A percentile compares a stretch with the other conserved stretches of the same genome.
phyloP scores from a whole-genome alignment of 1,140 invertebrate species.

The Babylonia areolata region DNA sequence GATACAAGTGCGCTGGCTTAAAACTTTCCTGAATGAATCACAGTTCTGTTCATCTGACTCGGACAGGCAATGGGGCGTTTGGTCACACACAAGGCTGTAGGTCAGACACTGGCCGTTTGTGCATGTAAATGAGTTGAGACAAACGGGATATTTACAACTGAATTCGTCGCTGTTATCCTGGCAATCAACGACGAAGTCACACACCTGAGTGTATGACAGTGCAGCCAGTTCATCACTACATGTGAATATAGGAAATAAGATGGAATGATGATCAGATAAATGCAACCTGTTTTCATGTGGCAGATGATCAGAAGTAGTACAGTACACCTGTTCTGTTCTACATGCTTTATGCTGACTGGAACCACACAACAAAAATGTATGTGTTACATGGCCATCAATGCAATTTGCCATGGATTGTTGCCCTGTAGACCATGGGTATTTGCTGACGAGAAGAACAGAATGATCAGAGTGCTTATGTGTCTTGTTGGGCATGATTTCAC shows the following conservation, averaged over 20 bases:
- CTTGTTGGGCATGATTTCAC: too few species aligned
- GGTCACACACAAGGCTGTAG: neutral
- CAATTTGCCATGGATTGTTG: too few species aligned
- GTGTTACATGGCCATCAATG: too few species aligned
- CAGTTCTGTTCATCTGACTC: neutral
- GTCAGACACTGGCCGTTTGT: neutral
- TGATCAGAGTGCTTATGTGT: too few species aligned
- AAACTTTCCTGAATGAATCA: neutral
- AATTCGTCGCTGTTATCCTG: neutral
- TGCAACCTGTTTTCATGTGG: too few species aligned
- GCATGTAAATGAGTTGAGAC: neutral
- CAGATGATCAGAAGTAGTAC: too few species aligned
- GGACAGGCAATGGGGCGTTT: neutral
- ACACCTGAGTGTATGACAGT: neutral
- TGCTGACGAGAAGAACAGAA: too few species aligned
- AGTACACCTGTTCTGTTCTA: too few species aligned
- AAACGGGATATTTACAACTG: neutral
- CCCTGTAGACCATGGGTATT: too few species aligned
- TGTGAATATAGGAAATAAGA: neutral
- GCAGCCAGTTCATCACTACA: neutral
- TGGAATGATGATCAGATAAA: neutral
- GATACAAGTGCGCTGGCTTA: neutral
- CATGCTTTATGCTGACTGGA: too few species aligned
- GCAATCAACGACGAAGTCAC: neutral
- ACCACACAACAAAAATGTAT: too few species aligned